Percentiles rank a stretch among this genome's conserved stretches.
phyloP scores from a whole-genome alignment of 2,797 vertebrate genomes.

The Platalea minor region DNA sequence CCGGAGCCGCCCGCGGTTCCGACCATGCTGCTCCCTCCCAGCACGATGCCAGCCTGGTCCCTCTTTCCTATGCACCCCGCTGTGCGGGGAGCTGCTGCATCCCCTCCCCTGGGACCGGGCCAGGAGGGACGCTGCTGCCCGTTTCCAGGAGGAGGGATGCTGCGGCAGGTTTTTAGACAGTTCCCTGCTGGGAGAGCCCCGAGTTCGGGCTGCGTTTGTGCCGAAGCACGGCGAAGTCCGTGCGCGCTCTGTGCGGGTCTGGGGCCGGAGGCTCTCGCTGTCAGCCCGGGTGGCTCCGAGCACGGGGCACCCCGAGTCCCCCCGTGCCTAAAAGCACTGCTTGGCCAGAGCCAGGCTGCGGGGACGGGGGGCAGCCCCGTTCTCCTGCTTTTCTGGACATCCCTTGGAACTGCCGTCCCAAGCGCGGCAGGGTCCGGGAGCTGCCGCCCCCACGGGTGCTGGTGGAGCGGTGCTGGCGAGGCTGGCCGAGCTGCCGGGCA shows the following conservation, averaged over 20 bases:
- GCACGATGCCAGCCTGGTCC: neutral
- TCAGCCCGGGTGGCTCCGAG: neutral
- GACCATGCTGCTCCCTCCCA: accelerated
- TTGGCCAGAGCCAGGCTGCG: neutral
- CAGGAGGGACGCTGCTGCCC: neutral
- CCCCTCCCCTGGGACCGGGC: neutral
- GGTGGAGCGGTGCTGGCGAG: neutral
- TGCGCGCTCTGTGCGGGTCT: accelerated
- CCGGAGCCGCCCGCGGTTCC: neutral
- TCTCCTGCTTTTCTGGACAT: neutral
- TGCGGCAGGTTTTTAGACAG: neutral
- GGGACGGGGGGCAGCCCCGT: accelerated
- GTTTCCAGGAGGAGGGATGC: neutral
- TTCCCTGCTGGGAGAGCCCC: neutral
- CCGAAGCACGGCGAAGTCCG: accelerated
- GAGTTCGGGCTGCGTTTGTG: neutral
- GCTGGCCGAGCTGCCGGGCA: neutral
- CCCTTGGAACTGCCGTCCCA: neutral
- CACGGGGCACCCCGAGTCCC: accelerated
- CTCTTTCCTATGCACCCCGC: neutral
- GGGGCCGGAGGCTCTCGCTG: neutral
- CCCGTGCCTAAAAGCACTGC: accelerated
- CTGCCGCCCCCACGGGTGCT: neutral
- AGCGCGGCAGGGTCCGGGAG: neutral
- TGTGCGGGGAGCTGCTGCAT: neutral